These are phyloP conservation scores for Sarcophilus harrisii DNA, from an alignment of 2,797 vertebrate species.

Conservation along the genomic window DNA sequence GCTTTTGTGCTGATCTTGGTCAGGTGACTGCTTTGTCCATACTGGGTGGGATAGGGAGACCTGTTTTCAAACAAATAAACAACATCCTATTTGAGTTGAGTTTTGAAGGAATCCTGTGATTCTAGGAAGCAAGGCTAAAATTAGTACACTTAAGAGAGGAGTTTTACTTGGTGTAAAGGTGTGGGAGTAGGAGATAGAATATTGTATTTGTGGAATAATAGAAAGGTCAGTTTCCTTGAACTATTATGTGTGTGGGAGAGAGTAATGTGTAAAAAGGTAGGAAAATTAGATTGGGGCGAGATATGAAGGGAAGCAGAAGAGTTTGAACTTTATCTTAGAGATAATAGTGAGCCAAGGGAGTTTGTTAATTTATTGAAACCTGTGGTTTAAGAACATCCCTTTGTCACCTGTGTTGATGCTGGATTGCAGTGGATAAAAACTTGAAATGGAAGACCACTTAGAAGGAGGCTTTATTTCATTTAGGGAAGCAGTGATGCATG, in stretches of 20 bases:
- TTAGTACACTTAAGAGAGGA: not conserved
- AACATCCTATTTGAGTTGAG: not conserved
- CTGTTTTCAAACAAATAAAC: not conserved
- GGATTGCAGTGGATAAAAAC: not conserved
- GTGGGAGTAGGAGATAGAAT: not conserved
- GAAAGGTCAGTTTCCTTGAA: not conserved
- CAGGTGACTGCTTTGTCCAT: not conserved
- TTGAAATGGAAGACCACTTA: not conserved
- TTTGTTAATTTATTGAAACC: not conserved
- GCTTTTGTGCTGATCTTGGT: not conserved
- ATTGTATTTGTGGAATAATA: not conserved
- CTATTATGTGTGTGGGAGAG: not conserved
- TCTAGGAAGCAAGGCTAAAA: not conserved
- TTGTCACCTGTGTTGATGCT: not conserved
- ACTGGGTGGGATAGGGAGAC: not conserved
- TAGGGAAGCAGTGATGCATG: not conserved
- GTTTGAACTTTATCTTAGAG: not conserved
- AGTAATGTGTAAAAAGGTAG: not conserved
- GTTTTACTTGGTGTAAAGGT: not conserved
- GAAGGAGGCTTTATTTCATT: not conserved
- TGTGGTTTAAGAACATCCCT: not conserved
- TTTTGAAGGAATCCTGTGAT: not conserved
- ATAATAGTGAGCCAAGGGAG: not conserved
- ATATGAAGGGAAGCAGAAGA: not conserved
- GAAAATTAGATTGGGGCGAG: not conserved